Evolutionary conservation across 2,113 vertebrate genomes (phyloP), one percentile per base, ranked within the genome.

Genomic region (Polypterus bichir): DNA sequence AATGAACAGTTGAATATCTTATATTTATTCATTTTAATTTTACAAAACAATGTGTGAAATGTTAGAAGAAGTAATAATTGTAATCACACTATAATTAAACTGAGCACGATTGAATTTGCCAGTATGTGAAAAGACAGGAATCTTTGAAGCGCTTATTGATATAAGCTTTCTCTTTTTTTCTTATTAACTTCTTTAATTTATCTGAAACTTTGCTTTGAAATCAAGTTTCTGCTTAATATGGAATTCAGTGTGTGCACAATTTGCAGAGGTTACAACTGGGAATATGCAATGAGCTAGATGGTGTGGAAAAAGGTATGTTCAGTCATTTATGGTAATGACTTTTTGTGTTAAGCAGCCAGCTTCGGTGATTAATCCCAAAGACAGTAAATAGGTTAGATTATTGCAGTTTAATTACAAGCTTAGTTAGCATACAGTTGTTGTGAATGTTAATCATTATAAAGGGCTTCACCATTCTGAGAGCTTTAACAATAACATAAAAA

Each of bases 321-420:
- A 58, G 57, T 65, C 47, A 71, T 66, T 80, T 74, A 65, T 66
- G 55, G 60, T 72, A 77, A 78, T 64, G 65, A 72, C 8, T 73
- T 77, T 69, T 71, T 64, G 61, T 73, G 56, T 71, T 64, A 71
- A 80, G 56, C 62, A 76, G 65, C 46, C 27, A 62, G 51, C 61
- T 73, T 76, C 68, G 69, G 55, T 70, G 68, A 71, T 79, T 79
- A 72, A 74, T 82, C 81, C 69, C 71, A 74, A 76, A 77, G 72
- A 68, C 69, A 75, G 61, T 57, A 68, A 83, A 73, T 61, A 80
- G 27, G 60, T 79, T 76, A 72, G 44, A 70, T 76, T 80, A 70
- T 63, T 80, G 67, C 74, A 73, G 63, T 86, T 81, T 77, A 84
- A 82, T 79, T 79, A 76, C 62, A 58, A 79, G 69, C 61, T 66